Evolutionary conservation across 1,140 invertebrate species (phyloP).

Genomic region (Phymastichus coffea): DNA sequence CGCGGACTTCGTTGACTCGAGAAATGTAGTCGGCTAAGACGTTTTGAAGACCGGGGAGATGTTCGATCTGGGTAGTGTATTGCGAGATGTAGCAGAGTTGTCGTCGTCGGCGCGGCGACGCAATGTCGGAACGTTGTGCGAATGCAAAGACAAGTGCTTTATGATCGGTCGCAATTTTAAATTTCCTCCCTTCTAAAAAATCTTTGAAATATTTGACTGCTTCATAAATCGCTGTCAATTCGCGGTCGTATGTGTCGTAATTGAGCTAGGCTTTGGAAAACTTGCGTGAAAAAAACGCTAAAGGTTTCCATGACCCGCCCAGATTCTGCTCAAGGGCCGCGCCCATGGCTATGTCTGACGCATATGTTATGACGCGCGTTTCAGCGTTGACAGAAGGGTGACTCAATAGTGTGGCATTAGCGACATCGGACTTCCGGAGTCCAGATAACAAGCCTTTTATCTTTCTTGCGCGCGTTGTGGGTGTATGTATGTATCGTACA

Average conservation of each 20-base stretch:
- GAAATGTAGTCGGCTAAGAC: slow-evolving; percentile 4
- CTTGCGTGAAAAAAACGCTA: slow-evolving; percentile 20
- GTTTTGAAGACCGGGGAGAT: background rate
- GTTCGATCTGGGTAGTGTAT: background rate
- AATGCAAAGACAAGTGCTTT: slow-evolving; percentile 21
- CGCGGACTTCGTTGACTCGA: no score
- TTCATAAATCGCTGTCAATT: slow-evolving; percentile 37
- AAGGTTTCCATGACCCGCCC: background rate
- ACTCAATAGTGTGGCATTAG: background rate
- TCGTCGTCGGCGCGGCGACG: background rate
- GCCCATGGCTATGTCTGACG: background rate
- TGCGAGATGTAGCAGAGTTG: slow-evolving; percentile 11
- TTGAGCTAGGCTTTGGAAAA: slow-evolving; percentile 29
- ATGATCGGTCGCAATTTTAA: slow-evolving; percentile 27
- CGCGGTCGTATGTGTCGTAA: slow-evolving; percentile 39
- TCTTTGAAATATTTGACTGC: slow-evolving; percentile 40
- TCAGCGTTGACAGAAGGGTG: background rate
- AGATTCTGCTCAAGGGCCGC: background rate
- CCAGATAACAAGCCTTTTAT: slow-evolving; percentile 38
- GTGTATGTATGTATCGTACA: slow-evolving; percentile 30
- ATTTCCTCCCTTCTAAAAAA: slow-evolving; percentile 34
- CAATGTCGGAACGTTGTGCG: slow-evolving; percentile 8
- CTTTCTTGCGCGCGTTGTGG: slow-evolving; percentile 33
- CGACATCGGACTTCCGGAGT: slow-evolving; percentile 27
- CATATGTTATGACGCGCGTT: background rate